phyloP scores from a whole-genome alignment of 2,888 invertebrate species.

The Chymomyza amoena region DNA sequence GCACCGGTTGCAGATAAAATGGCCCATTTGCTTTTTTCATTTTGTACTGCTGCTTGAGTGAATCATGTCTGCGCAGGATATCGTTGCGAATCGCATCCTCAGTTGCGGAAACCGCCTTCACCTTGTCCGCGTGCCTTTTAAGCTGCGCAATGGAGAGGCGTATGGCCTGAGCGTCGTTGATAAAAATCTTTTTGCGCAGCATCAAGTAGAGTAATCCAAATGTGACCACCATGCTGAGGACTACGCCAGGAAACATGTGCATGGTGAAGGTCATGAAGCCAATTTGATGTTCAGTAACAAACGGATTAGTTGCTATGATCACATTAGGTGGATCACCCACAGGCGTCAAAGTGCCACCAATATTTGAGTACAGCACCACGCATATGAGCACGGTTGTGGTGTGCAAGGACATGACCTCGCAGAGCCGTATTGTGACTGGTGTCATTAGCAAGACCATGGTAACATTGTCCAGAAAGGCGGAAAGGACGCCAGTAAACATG shows the following conservation, averaged over 20 bases:
- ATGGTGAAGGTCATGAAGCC: constrained; percentile 87
- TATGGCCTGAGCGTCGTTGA: constrained; percentile 81
- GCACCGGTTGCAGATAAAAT: constrained; percentile 70
- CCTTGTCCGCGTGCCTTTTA: constrained; percentile 85
- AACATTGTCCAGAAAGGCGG: constrained; percentile 87
- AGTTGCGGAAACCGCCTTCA: constrained; percentile 87
- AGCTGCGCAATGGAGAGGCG: constrained; percentile 89
- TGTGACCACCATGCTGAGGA: constrained; percentile 83
- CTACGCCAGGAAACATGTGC: constrained; percentile 89
- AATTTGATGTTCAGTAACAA: constrained; percentile 80
- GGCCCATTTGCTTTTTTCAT: constrained; percentile 69
- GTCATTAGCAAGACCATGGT: constrained; percentile 87
- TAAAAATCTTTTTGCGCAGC: constrained; percentile 83
- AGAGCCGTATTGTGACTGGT: constrained; percentile 87
- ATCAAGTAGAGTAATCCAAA: constrained; percentile 85
- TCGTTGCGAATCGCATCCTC: constrained; percentile 88
- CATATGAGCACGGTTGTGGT: constrained; percentile 91
- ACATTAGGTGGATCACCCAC: constrained; percentile 91
- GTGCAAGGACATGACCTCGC: constrained; percentile 91
- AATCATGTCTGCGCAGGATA: constrained; percentile 85
- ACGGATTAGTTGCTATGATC: constrained; percentile 72
- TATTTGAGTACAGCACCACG: constrained; percentile 92
- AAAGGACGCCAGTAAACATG: constrained; percentile 83
- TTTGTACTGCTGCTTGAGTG: constrained; percentile 82
- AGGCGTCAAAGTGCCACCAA: constrained; percentile 93